phyloP scores from a whole-genome alignment of 2,888 invertebrate genomes.

The Cryptops parisi region DNA sequence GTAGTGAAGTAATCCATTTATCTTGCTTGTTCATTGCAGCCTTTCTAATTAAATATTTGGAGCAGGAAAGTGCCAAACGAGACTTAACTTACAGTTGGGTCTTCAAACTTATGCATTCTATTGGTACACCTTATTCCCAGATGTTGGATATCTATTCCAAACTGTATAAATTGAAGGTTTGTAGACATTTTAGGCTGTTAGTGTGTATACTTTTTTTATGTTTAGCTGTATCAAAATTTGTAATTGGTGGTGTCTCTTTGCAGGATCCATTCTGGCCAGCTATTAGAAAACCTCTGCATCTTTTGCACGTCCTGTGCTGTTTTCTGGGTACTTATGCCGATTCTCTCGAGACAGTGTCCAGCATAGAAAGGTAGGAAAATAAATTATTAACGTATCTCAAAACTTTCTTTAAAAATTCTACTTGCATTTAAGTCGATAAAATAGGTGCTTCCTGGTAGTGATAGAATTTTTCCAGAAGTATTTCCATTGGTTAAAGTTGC shows the following conservation, averaged over 20 bases:
- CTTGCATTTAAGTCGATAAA: too few species aligned
- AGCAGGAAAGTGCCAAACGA: constrained; percentile 28
- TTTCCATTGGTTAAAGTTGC: too few species aligned
- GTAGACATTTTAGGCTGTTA: too few species aligned
- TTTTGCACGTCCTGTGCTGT: constrained; percentile 57
- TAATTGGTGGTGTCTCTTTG: too few species aligned
- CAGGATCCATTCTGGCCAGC: constrained; percentile 76
- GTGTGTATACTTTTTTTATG: too few species aligned
- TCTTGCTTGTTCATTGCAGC: constrained; percentile 25
- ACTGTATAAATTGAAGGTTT: constrained; percentile 31
- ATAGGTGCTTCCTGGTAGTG: too few species aligned
- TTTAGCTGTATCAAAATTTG: too few species aligned
- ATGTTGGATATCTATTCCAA: constrained; percentile 35
- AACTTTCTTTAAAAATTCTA: too few species aligned
- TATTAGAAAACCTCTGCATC: constrained; percentile 69
- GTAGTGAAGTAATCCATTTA: not conserved
- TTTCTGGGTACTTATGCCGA: constrained; percentile 54
- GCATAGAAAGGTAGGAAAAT: constrained; percentile 34
- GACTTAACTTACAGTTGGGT: constrained; percentile 31
- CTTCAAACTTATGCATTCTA: constrained; percentile 28
- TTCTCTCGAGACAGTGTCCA: constrained; percentile 43
- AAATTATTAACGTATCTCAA: too few species aligned
- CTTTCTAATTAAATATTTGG: constrained; percentile 31
- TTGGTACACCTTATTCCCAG: constrained; percentile 29
- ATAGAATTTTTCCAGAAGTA: too few species aligned